A percentile compares a stretch with the other conserved stretches of the same genome.
Conservation (phyloP, 1,140 invertebrate species). For the Drosophila subobscura region DNA sequence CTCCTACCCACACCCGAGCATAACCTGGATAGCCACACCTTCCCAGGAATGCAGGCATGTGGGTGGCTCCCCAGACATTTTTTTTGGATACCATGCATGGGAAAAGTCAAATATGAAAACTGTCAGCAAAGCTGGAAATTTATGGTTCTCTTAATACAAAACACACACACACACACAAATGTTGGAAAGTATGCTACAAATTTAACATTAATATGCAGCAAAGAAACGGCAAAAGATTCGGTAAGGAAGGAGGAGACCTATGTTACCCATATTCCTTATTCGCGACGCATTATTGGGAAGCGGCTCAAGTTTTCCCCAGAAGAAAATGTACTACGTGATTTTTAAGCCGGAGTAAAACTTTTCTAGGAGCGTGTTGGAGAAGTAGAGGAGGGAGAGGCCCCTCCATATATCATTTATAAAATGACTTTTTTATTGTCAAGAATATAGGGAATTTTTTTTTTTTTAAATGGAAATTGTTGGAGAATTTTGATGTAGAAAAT, state of each 20-base stretch:
- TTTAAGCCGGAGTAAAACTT: conserved; percentile 35
- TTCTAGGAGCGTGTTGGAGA: conserved; percentile 19
- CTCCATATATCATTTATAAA: conserved; percentile 65
- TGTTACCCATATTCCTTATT: conserved; percentile 49
- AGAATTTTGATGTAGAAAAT: too few relatives aligned
- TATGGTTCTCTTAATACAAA: conserved; percentile 68
- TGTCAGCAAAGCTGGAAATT: conserved; percentile 68
- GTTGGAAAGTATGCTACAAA: conserved; percentile 68
- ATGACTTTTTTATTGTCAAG: conserved; percentile 71
- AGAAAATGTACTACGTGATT: conserved; percentile 72
- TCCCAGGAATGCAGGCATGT: conserved; percentile 30
- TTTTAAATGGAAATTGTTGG: conserved; percentile 15
- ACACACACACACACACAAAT: conserved; percentile 27
- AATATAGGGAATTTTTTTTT: conserved; percentile 27
- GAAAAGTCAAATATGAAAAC: conserved; percentile 76
- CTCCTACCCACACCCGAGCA: background rate
- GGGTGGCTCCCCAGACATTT: conserved; percentile 6
- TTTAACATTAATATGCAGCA: conserved; percentile 73
- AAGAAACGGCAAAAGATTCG: conserved; percentile 1
- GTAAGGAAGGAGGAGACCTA: conserved; percentile 29
- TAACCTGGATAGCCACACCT: conserved; percentile 31
- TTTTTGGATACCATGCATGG: conserved; percentile 61
- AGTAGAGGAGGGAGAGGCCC: conserved; percentile 2
- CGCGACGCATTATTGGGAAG: conserved; percentile 65
- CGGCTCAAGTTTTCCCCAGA: conserved; percentile 56